Evolutionary conservation across 2,113 vertebrate species (phyloP), one percentile per base, ranked within the genome.

Genomic region (Balaenoptera acutorostrata): DNA sequence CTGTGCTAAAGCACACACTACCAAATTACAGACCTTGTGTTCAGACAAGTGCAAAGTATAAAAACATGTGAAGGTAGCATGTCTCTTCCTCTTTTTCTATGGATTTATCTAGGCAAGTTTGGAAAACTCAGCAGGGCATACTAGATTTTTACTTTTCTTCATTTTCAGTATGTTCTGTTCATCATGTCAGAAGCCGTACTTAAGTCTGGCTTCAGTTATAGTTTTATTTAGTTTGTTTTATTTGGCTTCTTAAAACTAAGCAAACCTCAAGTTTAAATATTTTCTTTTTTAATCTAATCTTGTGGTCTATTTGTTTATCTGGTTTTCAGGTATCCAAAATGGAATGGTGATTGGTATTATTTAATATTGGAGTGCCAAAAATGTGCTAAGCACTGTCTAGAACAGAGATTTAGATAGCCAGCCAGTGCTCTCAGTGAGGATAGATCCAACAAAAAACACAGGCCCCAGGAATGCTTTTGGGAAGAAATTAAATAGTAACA

Each of bases 291-390:
- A 57, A 82, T 74, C 25, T 93, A 68, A 81, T 82, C 55, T 64
- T 81, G 11, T 66, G 59, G 20, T 78, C 36, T 96, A 1, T 95
- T 87, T 97, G 59, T 21, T 78, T 94, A 18, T 90, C n/a, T 85
- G 33, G 39, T 94, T 94, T 96, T 96, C 63, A 86, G 18, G 75
- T 95, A n/a, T 55, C 78, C 64, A 96, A 49, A 97, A 75, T 87
- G 46, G 44, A 92, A 41, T 89, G 61, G 18, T 88, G 36, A 69
- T 94, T 97, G 33, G 81, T 88, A 81, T 5, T 86, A 93, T 89
- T 96, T 96, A 93, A 90, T 87, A 55, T 33, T 84, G 33, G 44
- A 57, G 57, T 78, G 80, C 75, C 92, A 97, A 25, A 93, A 96
- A 85, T 88, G 52, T 93, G 44, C 59, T 91, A 82, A 96, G 15